Percentiles rank a stretch among this genome's conserved stretches.
Conservation (phyloP, 2,888 invertebrate species). For the Drosophila tanythrix region DNA sequence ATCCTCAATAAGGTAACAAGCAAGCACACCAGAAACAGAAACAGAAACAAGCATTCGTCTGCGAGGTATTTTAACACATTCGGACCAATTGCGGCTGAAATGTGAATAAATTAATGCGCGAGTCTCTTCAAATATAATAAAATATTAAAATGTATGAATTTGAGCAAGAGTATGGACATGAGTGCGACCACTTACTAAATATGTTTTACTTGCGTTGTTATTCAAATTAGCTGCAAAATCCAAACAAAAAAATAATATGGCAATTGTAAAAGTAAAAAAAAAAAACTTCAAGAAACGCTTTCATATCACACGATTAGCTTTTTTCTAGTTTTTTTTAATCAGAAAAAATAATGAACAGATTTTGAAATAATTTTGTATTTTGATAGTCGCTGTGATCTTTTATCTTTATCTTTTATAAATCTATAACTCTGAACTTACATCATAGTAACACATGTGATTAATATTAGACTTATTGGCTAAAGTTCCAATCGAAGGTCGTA, state of each 20-base stretch:
- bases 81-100: conserved; percentile 22
- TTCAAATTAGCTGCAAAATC: conserved; percentile 28
- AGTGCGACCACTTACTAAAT: conserved; percentile 5
- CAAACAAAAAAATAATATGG: conserved; percentile 10
- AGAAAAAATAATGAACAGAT: too few species aligned
- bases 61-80: conserved; percentile 22
- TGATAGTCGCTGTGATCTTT: too few species aligned
- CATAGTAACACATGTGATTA: too few species aligned
- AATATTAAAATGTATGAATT: conserved; percentile 29
- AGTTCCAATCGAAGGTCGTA: not conserved
- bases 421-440: not conserved
- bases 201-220: conserved; percentile 6
- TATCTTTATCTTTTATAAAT: not conserved
- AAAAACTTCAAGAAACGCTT: conserved; percentile 30
- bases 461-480: too few species aligned
- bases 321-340: too few species aligned
- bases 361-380: too few species aligned
- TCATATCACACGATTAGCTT: not conserved
- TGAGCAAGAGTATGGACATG: conserved; percentile 5
- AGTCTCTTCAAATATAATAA: conserved; percentile 44
- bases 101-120: conserved; percentile 69
- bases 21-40: not conserved
- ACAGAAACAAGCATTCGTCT: not conserved
- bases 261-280: conserved; percentile 30
- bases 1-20: conserved; percentile 5